Conservation (phyloP, 30 jellyfish, hydroid and myxozoan genomes). For the Pseudorhiza aurosa region DNA sequence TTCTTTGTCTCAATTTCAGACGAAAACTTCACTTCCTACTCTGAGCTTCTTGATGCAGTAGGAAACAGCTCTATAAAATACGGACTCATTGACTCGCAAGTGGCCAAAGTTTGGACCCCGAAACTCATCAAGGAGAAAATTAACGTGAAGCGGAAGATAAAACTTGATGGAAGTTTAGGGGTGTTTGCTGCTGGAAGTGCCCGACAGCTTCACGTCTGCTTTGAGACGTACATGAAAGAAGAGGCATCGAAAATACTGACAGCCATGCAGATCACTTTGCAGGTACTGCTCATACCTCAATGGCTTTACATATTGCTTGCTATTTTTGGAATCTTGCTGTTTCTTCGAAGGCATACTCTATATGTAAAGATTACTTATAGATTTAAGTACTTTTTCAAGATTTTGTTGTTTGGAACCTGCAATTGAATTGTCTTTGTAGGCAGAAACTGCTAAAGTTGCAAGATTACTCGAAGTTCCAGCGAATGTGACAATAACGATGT, state of each 20-base stretch:
- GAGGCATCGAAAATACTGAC: conserved; percentile 27
- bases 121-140: conserved; percentile 41
- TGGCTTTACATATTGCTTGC: no score
- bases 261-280: background rate
- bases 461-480: conserved; percentile 3
- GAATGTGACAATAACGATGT: background rate
- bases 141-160: background rate
- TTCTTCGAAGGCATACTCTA: no score
- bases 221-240: conserved; percentile 43
- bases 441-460: conserved; percentile 39
- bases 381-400: no score
- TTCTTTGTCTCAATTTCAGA: conserved; percentile 11
- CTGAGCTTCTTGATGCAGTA: conserved; percentile 47
- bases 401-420: no score
- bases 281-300: no score
- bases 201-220: conserved; percentile 36
- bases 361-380: no score
- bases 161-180: conserved; percentile 47
- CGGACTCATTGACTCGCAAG: conserved; percentile 33
- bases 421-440: background rate
- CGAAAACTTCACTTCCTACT: conserved; percentile 31
- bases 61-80: conserved; percentile 29
- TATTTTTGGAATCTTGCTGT: no score
- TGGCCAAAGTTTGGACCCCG: conserved; percentile 47
- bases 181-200: conserved; percentile 49